These are phyloP conservation scores for Hepsetus odoe DNA, from an alignment of 2,113 vertebrate genomes.

Conservation along the genomic window DNA sequence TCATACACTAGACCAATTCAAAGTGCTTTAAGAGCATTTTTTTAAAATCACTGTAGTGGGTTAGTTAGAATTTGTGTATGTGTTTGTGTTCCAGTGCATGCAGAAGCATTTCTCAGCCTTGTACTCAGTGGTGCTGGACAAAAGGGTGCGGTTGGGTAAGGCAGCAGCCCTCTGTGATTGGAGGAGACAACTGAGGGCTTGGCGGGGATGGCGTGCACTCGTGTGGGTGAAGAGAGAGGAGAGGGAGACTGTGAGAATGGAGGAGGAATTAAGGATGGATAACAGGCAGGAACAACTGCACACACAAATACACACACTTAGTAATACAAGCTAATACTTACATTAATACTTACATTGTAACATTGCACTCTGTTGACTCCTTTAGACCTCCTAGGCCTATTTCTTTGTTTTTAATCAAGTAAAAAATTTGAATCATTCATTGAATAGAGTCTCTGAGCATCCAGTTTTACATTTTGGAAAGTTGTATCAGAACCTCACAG, in stretches of 20 bases:
- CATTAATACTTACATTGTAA: too few species aligned
- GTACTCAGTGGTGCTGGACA: constrained; percentile 83
- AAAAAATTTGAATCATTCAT: too few species aligned
- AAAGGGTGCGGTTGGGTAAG: constrained; percentile 83
- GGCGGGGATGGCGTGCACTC: constrained; percentile 84
- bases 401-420: too few species aligned
- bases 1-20: too few species aligned
- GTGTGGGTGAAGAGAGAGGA: constrained; percentile 76
- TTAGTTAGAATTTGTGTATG: not conserved
- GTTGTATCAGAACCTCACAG: not conserved
- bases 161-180: constrained; percentile 85
- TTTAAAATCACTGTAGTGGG: not conserved
- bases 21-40: too few species aligned
- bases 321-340: not conserved
- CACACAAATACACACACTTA: not conserved
- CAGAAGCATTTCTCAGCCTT: constrained; percentile 88
- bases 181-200: constrained; percentile 83
- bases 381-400: too few species aligned
- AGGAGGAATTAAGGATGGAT: constrained; percentile 80
- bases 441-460: too few species aligned
- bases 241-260: constrained; percentile 74
- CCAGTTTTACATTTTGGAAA: not conserved
- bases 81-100: constrained; percentile 77
- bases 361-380: too few species aligned
- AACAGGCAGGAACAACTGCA: constrained; percentile 78